phyloP scores from a whole-genome alignment of 2,113 vertebrate species.

The Planiliza haematocheilus region DNA sequence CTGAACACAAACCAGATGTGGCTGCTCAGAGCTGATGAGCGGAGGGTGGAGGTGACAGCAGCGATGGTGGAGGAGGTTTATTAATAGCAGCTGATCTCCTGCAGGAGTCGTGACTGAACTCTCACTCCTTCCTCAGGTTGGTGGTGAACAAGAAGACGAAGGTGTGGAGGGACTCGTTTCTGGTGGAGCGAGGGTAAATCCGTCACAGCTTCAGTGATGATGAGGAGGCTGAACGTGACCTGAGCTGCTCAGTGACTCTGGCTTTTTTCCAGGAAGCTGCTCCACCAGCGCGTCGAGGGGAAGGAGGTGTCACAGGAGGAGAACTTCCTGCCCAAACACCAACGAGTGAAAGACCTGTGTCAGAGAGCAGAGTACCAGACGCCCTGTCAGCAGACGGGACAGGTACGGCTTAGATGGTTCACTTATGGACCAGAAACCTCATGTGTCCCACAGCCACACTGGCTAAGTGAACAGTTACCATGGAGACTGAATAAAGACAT shows the following conservation, averaged over 20 bases:
- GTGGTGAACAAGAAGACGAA: slow-evolving; percentile 92
- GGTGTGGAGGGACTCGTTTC: slow-evolving; percentile 95
- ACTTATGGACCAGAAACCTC: too few species aligned
- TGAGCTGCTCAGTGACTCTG: too few species aligned
- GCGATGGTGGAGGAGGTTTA: too few species aligned
- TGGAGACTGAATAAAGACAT: too few species aligned
- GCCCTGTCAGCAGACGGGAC: slow-evolving; percentile 93
- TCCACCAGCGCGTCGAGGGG: slow-evolving; percentile 89
- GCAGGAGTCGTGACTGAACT: not conserved
- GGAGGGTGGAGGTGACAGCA: not conserved
- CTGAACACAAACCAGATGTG: slow-evolving; percentile 16
- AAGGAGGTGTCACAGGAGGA: slow-evolving; percentile 91
- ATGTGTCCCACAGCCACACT: too few species aligned
- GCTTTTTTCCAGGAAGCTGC: slow-evolving; percentile 88
- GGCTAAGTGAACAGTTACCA: too few species aligned
- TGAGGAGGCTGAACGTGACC: not conserved
- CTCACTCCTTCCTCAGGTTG: slow-evolving; percentile 82
- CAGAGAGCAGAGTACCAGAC: slow-evolving; percentile 95
- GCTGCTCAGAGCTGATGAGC: not conserved
- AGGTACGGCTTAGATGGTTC: slow-evolving; percentile 89
- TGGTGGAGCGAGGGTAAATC: slow-evolving; percentile 96
- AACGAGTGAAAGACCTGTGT: slow-evolving; percentile 95
- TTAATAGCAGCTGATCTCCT: too few species aligned
- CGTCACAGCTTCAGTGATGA: not conserved
- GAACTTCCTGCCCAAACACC: slow-evolving; percentile 95